Conservation (phyloP, 2,113 vertebrate species). For the Aplodontia rufa region DNA sequence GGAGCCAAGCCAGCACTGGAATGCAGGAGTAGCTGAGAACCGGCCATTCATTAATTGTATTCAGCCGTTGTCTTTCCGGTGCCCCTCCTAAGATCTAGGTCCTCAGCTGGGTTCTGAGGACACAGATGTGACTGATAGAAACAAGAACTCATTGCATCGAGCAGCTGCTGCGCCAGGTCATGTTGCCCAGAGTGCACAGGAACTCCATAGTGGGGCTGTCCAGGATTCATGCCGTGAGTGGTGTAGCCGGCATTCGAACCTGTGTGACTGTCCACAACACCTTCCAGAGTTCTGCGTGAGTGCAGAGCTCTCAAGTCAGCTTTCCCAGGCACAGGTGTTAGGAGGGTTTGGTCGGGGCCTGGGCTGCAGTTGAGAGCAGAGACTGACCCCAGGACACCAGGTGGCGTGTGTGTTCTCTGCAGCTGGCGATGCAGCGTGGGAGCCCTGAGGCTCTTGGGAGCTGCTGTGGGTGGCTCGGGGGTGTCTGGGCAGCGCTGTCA, state of each 20-base stretch:
- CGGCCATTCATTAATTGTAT: background rate
- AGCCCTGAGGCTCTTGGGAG: background rate
- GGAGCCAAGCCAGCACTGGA: slow-evolving; percentile 34
- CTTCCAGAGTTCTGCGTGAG: background rate
- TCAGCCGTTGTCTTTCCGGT: background rate
- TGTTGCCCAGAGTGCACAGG: background rate
- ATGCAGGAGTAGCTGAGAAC: background rate
- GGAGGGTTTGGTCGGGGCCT: background rate
- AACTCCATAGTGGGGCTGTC: background rate
- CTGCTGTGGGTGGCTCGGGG: background rate
- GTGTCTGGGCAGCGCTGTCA: background rate
- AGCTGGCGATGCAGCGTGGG: background rate
- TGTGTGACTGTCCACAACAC: fast-evolving
- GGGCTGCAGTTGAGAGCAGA: background rate
- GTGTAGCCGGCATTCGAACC: background rate
- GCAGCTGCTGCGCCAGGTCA: slow-evolving; percentile 61
- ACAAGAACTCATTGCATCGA: slow-evolving; percentile 42
- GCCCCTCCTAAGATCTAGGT: background rate
- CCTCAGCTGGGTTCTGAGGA: background rate
- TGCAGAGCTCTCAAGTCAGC: background rate
- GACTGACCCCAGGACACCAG: background rate
- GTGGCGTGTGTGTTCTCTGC: background rate
- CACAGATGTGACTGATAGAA: slow-evolving; percentile 22
- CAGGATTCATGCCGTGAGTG: background rate
- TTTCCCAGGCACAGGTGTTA: background rate